Conservation (phyloP, 2,797 vertebrate species). For the Sebastes alutus region DNA sequence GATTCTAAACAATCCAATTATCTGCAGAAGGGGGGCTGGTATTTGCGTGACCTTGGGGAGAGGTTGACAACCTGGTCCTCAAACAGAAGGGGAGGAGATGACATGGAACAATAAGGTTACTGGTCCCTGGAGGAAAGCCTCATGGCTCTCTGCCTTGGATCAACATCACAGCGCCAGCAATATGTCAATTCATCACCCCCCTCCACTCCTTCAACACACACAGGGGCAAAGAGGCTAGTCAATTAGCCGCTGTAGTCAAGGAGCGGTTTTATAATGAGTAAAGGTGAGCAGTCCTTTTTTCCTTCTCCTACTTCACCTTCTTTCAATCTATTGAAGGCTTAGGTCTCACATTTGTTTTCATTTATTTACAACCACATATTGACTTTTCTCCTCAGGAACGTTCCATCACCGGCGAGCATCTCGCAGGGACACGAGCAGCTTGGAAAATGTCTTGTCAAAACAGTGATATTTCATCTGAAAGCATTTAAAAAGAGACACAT, state of each 20-base stretch:
- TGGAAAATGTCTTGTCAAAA: conserved; percentile 73
- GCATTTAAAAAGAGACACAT: conserved; percentile 59
- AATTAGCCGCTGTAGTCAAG: conserved; percentile 62
- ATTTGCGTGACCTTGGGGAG: conserved; percentile 77
- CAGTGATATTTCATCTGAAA: conserved; percentile 70
- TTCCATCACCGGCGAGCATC: conserved; percentile 61
- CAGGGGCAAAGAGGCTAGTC: conserved; percentile 40
- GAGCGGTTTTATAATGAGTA: conserved; percentile 58
- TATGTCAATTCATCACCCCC: conserved; percentile 76
- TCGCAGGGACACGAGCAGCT: conserved; percentile 53
- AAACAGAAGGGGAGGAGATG: conserved; percentile 75
- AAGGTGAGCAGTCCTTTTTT: conserved; percentile 41
- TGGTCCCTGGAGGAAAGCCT: conserved; percentile 67
- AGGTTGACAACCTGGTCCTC: conserved; percentile 81
- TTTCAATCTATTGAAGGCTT: conserved; percentile 45
- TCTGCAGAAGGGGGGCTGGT: conserved; percentile 48
- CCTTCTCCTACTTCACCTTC: conserved; percentile 18
- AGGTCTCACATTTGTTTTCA: conserved; percentile 71
- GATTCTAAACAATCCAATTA: conserved; percentile 82
- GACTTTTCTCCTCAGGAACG: conserved; percentile 69
- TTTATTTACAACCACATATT: conserved; percentile 76
- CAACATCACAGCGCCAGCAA: conserved; percentile 71
- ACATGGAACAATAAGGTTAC: conserved; percentile 80
- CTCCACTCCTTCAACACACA: conserved; percentile 13
- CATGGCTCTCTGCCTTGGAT: conserved; percentile 71